phyloP scores from a whole-genome alignment of 1,140 invertebrate genomes.

The Grapholita molesta region DNA sequence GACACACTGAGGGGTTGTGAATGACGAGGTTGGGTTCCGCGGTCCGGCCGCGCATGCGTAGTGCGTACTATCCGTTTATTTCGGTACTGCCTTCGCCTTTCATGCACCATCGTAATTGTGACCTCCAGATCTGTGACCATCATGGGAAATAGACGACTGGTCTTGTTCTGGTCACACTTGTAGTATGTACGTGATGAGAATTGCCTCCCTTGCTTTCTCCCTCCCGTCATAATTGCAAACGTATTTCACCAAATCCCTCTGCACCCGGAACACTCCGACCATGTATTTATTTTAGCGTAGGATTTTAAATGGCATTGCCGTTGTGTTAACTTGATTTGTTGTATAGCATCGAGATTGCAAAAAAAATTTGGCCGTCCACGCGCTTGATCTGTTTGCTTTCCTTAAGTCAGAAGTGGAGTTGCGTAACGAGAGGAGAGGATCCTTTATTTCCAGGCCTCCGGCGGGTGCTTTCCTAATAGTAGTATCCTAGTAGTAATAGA shows the following conservation, averaged over 20 bases:
- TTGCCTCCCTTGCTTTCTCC: background rate
- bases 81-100: background rate
- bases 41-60: constrained; percentile 32
- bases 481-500: background rate
- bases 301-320: constrained; percentile 30
- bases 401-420: constrained; percentile 7
- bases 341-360: constrained; percentile 9
- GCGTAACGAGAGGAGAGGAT: constrained; percentile 27
- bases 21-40: constrained; percentile 18
- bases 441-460: constrained; percentile 6
- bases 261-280: constrained; percentile 23
- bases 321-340: constrained; percentile 10
- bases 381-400: background rate
- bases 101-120: background rate
- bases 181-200: background rate
- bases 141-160: background rate
- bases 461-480: no score
- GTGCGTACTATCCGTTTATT: background rate
- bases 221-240: constrained; percentile 35
- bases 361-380: background rate
- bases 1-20: constrained; percentile 26
- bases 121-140: background rate
- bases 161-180: background rate
- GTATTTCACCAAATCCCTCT: constrained; percentile 32
- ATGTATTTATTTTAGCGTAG: constrained; percentile 30